Percentiles rank a stretch among this genome's conserved stretches.
Conservation (phyloP, 2,797 vertebrate genomes). For the Poeciliopsis presidionis region DNA sequence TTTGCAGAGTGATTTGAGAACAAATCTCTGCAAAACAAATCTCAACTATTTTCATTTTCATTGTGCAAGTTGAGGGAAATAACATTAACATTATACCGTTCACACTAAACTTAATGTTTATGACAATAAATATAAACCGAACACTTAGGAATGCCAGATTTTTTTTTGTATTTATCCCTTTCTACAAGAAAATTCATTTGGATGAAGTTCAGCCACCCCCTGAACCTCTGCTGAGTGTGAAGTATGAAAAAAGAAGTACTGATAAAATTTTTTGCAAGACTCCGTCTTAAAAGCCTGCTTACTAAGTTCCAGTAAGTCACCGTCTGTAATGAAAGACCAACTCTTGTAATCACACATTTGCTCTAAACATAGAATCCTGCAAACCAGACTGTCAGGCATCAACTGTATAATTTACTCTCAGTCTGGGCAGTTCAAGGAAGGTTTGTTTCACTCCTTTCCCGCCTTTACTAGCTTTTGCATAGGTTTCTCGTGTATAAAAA, state of each 20-base stretch:
- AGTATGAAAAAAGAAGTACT: not conserved
- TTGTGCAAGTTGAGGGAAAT: not conserved
- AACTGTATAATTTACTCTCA: slow-evolving; percentile 65
- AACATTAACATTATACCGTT: not conserved
- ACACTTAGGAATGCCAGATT: not conserved
- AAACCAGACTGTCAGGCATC: slow-evolving; percentile 48
- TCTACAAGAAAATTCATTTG: not conserved
- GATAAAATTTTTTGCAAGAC: not conserved
- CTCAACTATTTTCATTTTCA: not conserved
- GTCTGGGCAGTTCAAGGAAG: slow-evolving; percentile 39
- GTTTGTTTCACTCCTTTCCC: slow-evolving; percentile 18
- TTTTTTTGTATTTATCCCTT: not conserved
- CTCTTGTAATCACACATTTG: slow-evolving; percentile 72
- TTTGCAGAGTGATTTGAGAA: not conserved
- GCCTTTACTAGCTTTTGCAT: slow-evolving; percentile 45
- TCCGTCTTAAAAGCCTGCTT: slow-evolving; percentile 9
- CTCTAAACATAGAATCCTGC: slow-evolving; percentile 61
- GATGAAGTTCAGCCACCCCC: not conserved
- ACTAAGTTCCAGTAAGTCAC: slow-evolving; percentile 49
- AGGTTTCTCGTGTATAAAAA: slow-evolving; percentile 57
- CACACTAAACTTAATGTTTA: not conserved
- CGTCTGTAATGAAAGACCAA: slow-evolving; percentile 68
- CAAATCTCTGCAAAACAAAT: not conserved
- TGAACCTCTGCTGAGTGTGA: not conserved
- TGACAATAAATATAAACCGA: not conserved